Conservation (phyloP, 2,797 vertebrate genomes). For the Aplochiton taeniatus region DNA sequence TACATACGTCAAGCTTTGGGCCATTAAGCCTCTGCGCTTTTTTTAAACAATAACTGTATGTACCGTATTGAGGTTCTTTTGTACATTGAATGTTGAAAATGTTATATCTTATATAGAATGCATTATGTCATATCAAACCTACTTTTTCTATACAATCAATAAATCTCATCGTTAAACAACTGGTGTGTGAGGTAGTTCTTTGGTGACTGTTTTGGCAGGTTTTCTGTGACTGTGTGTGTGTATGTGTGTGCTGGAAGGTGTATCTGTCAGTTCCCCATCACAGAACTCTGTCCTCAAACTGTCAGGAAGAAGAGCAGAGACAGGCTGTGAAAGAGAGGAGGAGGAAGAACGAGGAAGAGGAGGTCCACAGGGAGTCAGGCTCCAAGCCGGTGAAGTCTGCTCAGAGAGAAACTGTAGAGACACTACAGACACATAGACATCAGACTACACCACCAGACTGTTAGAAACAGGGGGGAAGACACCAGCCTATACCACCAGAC, state of each 20-base stretch:
- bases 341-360: background rate
- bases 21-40: conserved; percentile 69
- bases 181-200: conserved; percentile 8
- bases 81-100: conserved; percentile 87
- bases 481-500: too few relatives aligned
- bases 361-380: too few relatives aligned
- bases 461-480: too few relatives aligned
- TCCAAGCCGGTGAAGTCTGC: too few relatives aligned
- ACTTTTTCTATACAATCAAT: conserved; percentile 87
- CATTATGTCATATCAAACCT: conserved; percentile 85
- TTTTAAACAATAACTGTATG: conserved; percentile 79
- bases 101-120: conserved; percentile 87
- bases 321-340: background rate
- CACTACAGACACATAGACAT: too few relatives aligned
- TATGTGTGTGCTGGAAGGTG: too few relatives aligned
- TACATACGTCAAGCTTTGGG: conserved; percentile 55
- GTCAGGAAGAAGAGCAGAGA: conserved; percentile 20
- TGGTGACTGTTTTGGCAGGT: conserved; percentile 1
- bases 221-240: conserved; percentile 9
- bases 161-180: conserved; percentile 75
- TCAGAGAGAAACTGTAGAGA: too few relatives aligned
- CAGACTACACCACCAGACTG: too few relatives aligned
- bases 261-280: too few relatives aligned
- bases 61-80: conserved; percentile 66
- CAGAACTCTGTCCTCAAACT: conserved; percentile 22